Base-by-base conservation (phyloP, 1,140 invertebrate species). In the Penaeus vannamei region DNA sequence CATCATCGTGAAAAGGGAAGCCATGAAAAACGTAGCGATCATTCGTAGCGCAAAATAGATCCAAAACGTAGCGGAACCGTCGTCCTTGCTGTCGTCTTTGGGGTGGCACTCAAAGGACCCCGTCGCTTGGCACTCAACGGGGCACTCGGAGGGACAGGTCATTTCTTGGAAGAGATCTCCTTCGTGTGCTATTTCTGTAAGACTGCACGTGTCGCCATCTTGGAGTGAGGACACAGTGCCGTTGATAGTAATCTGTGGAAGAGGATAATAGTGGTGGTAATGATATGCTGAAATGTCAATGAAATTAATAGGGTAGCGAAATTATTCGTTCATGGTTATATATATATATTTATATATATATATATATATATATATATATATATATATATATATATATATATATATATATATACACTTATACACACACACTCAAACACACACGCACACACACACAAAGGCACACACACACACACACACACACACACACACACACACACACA, bases 21-120 rank as follows among this genome's bases (percentile, higher is more conserved):
- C 95, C 87, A 96, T 93, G 94, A 96, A 96, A 2, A 96, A 95
- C 20, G 95, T 96, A 3, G 95, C 96, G 89, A 96, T 93, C 91
- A 97, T 96, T 91, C 96, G 91, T 23, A 97, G 91, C 61, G 95
- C 92, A 92, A 97, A 97, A 92, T 97, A 97, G 83, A 96, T 94
- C 94, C 96, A 97, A 92, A 97, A 97, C 22, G 95, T 96, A 85
- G 94, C 94, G 90, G 96, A 95, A 89, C 96, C 95, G 85, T 95
- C 95, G 91, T 96, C 95, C 92, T 95, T 95, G 91, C 95, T 96
- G 92, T 96, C 95, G 36, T 42, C 36, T 42, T 4, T 4, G 36
- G 4, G 36, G 36, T 42, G 36, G 17, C 66, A 64, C 46, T 2
- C 29, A 2, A 10, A 10, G 8, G 62, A 17, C 83, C 42, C 23